Conservation (phyloP, 2,797 vertebrate species). For the Lepus oiostolus region DNA sequence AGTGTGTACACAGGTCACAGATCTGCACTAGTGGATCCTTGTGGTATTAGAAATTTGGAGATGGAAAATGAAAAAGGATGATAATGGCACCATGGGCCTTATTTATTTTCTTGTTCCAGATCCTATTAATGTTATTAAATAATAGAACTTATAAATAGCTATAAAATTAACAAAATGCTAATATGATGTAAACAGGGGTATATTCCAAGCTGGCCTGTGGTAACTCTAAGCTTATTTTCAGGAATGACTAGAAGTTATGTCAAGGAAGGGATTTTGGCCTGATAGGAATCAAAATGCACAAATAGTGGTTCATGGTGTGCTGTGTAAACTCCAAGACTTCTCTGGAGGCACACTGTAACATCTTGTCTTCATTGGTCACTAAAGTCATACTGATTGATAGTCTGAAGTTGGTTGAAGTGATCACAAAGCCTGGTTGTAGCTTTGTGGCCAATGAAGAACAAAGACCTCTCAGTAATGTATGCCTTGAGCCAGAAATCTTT, state of each 20-base stretch:
- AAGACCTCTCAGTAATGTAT: not conserved
- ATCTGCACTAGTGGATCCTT: not conserved
- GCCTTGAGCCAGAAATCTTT: not conserved
- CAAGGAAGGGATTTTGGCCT: not conserved
- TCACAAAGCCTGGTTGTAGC: not conserved
- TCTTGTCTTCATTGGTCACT: not conserved
- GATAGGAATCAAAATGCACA: not conserved
- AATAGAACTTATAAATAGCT: not conserved
- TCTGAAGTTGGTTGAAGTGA: not conserved
- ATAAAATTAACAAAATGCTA: not conserved
- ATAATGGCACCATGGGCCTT: not conserved
- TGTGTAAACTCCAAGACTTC: not conserved
- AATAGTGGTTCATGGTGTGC: not conserved
- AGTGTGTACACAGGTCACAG: not conserved
- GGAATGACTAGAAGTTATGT: not conserved
- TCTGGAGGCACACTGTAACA: not conserved
- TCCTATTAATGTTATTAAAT: not conserved
- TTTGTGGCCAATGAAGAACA: not conserved
- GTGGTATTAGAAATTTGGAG: not conserved
- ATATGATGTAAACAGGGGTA: not conserved
- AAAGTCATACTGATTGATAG: constrained; percentile 15
- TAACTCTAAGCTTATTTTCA: not conserved
- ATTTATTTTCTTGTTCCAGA: not conserved
- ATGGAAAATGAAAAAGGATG: not conserved
- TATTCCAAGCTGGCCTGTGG: not conserved